phyloP scores from a whole-genome alignment of 2,888 invertebrate genomes.

The Cheilosia pagana region DNA sequence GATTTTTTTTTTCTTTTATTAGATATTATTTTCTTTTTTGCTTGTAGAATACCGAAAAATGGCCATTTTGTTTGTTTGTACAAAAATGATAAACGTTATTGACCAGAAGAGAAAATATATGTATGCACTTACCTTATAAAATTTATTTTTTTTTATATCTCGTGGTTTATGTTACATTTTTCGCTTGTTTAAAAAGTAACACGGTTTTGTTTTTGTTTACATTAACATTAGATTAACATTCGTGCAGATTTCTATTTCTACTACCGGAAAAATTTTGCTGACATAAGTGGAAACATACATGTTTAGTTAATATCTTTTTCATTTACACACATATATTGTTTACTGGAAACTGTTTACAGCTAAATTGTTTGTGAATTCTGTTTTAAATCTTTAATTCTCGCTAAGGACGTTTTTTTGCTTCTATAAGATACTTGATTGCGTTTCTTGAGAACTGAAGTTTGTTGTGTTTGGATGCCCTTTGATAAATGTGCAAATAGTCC shows the following conservation, averaged over 20 bases:
- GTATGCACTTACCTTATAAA: background rate
- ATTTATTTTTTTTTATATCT: constrained; percentile 7
- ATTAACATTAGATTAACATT: constrained; percentile 38
- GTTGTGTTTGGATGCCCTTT: constrained; percentile 5
- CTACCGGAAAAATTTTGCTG: constrained; percentile 24
- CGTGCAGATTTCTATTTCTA: constrained; percentile 36
- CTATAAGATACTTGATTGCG: constrained; percentile 39
- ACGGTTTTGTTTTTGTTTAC: background rate
- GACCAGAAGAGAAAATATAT: constrained; percentile 27
- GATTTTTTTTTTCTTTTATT: constrained; percentile 10
- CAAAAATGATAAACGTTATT: constrained; percentile 38
- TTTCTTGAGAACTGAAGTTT: constrained; percentile 19
- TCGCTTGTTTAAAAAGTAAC: background rate
- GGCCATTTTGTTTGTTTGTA: constrained; percentile 59
- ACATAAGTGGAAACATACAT: constrained; percentile 26
- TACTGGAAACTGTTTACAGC: constrained; percentile 28
- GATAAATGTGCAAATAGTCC: constrained; percentile 7
- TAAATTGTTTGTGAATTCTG: constrained; percentile 19
- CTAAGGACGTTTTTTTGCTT: constrained; percentile 44
- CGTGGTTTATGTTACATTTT: background rate
- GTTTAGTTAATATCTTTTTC: constrained; percentile 1
- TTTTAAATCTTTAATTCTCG: constrained; percentile 10
- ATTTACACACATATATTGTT: constrained; percentile 20
- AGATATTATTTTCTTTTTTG: constrained; percentile 44
- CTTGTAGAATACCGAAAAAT: constrained; percentile 76